These are phyloP conservation scores for Rattus norvegicus DNA, from an alignment of 2,113 vertebrate genomes.

Conservation along the genomic window GRCr8 NC_086030.1:29712501-29713000, in stretches of 20 bases:
- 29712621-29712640: not conserved
- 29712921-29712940: not conserved
- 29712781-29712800: not conserved
- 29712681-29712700: not conserved
- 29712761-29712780: not conserved
- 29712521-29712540: not conserved
- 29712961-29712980: slow-evolving; percentile 36
- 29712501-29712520: too few relatives aligned
- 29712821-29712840: not conserved
- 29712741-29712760: not conserved
- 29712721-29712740: not conserved
- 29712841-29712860: not conserved
- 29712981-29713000: slow-evolving; percentile 21
- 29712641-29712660: not conserved
- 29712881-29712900: too few relatives aligned
- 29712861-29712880: not conserved
- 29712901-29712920: too few relatives aligned
- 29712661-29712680: not conserved
- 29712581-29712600: not conserved
- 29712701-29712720: not conserved
- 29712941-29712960: not conserved
- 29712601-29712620: too few relatives aligned
- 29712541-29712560: not conserved
- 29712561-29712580: not conserved
- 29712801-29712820: not conserved